A percentile compares a stretch with the other conserved stretches of the same genome.
Conservation (phyloP, 2,888 invertebrate genomes). For the Aleiodes alternator region DNA sequence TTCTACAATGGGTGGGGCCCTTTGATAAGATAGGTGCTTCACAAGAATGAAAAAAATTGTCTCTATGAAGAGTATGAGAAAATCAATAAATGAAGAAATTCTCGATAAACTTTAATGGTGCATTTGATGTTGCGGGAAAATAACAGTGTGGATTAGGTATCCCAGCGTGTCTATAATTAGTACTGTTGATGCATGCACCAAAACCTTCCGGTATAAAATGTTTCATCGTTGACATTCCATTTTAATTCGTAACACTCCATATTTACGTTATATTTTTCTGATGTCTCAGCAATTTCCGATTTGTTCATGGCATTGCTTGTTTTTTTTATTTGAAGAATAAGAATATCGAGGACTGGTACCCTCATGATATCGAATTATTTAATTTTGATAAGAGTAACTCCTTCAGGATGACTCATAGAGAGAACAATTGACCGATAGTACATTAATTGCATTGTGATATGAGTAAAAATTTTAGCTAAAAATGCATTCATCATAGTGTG, state of each 20-base stretch:
- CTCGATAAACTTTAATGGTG: conserved; percentile 15
- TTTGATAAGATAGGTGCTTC: conserved; percentile 6
- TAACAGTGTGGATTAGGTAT: conserved; percentile 38
- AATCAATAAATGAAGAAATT: conserved; percentile 5
- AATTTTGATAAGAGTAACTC: background rate
- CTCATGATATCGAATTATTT: background rate
- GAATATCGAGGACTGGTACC: background rate
- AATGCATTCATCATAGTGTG: background rate
- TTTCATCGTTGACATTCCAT: conserved; percentile 45
- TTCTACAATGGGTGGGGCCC: conserved; percentile 21
- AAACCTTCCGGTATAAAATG: conserved; percentile 34
- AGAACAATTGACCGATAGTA: background rate
- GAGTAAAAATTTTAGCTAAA: background rate
- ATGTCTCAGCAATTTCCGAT: conserved; percentile 12
- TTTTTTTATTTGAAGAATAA: background rate
- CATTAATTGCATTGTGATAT: background rate
- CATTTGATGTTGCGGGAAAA: conserved; percentile 12
- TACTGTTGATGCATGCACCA: conserved; percentile 41
- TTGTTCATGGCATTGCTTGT: background rate
- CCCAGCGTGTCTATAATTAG: conserved; percentile 46
- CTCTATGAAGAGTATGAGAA: background rate
- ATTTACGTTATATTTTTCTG: background rate
- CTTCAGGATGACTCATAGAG: background rate
- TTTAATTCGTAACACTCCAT: conserved; percentile 29
- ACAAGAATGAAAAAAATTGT: background rate